Evolutionary conservation across 2,888 invertebrate genomes (phyloP).

Genomic region (Spicauda simplicius): DNA sequence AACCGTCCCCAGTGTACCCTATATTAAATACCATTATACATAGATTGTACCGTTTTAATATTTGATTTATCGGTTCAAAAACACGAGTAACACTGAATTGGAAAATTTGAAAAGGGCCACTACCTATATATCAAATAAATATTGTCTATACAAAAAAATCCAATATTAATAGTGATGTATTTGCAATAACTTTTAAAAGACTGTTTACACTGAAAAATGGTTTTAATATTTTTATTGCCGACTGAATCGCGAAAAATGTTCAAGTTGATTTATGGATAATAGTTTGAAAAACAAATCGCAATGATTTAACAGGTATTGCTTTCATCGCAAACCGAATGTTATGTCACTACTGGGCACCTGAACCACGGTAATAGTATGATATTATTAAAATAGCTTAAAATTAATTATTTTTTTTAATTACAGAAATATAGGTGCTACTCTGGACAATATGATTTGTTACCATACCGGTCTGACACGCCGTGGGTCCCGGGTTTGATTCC

Average conservation of each 20-base stretch:
- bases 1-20: too few relatives aligned
- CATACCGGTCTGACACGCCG: too few relatives aligned
- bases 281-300: background rate
- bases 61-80: background rate
- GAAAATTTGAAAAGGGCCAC: background rate
- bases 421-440: too few relatives aligned
- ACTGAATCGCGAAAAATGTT: constrained; percentile 17
- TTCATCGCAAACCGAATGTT: background rate
- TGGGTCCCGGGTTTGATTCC: too few relatives aligned
- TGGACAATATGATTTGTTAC: too few relatives aligned
- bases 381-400: too few relatives aligned
- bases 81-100: background rate
- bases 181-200: constrained; percentile 25
- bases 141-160: constrained; percentile 19
- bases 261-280: constrained; percentile 25
- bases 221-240: constrained; percentile 34
- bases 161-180: constrained; percentile 21
- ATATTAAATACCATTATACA: too few relatives aligned
- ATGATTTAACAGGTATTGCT: background rate
- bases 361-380: too few relatives aligned
- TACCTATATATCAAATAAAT: background rate
- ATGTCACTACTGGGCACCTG: too few relatives aligned
- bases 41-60: background rate
- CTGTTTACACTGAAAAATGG: constrained; percentile 30
- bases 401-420: too few relatives aligned